These are phyloP conservation scores for Paedocypris sp. DNA, from an alignment of 2,113 vertebrate genomes.

Conservation along the genomic window DNA sequence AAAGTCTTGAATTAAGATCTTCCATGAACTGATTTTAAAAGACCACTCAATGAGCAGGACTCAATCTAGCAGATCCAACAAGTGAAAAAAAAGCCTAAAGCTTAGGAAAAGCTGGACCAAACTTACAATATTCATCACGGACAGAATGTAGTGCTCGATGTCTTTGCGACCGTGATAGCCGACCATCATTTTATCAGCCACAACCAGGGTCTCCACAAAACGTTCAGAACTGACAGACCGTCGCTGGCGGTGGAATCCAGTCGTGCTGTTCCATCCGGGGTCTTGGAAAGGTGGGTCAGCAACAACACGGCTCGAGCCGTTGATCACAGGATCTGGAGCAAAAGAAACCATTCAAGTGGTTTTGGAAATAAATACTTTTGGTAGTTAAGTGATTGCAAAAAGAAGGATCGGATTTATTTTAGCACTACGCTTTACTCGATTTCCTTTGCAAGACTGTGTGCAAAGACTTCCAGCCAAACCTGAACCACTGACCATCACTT, in stretches of 20 bases:
- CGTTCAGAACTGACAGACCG: conserved; percentile 89
- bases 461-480: conserved; percentile 44
- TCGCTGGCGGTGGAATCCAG: conserved; percentile 57
- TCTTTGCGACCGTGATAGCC: conserved; percentile 97
- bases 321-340: conserved; percentile 70
- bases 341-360: background rate
- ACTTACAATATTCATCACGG: conserved; percentile 99
- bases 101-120: conserved; percentile 75
- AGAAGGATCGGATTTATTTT: background rate
- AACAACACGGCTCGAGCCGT: conserved; percentile 46
- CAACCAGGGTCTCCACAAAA: conserved; percentile 93
- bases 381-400: background rate
- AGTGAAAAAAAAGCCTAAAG: too few relatives aligned
- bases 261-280: conserved; percentile 50
- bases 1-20: conserved; percentile 50
- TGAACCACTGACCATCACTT: conserved; percentile 57
- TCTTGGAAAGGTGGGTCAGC: conserved; percentile 46
- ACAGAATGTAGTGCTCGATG: conserved; percentile 96
- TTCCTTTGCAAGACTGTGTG: conserved; percentile 31
- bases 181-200: conserved; percentile 99
- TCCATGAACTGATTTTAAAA: too few relatives aligned
- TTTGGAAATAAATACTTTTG: background rate
- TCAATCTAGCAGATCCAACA: too few relatives aligned
- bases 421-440: background rate
- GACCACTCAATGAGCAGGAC: too few relatives aligned